A percentile compares a stretch with the other conserved stretches of the same genome.
phyloP scores from a whole-genome alignment of 2,888 invertebrate species.

The Eristalis arbustorum region DNA sequence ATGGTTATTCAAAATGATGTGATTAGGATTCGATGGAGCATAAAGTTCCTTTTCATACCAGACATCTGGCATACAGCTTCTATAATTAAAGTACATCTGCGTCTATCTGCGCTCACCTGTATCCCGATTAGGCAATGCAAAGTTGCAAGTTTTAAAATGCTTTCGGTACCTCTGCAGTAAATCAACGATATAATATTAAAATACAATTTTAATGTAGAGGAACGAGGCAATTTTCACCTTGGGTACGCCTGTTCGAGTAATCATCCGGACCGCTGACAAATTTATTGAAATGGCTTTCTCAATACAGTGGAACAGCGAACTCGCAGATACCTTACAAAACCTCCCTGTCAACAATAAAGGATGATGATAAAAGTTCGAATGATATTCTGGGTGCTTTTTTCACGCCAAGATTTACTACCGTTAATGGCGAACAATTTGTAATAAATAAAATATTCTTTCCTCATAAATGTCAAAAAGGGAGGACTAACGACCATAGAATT shows the following conservation, averaged over 20 bases:
- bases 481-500: conserved; percentile 58
- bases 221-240: conserved; percentile 70
- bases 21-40: conserved; percentile 69
- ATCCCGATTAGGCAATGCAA: conserved; percentile 14
- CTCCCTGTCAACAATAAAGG: conserved; percentile 66
- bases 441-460: conserved; percentile 71
- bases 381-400: conserved; percentile 42
- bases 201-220: conserved; percentile 65
- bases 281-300: conserved; percentile 69
- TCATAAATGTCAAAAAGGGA: conserved; percentile 68
- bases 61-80: conserved; percentile 43
- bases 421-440: conserved; percentile 70
- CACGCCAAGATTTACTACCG: conserved; percentile 59
- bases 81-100: conserved; percentile 43
- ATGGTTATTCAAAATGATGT: conserved; percentile 63
- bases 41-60: conserved; percentile 33
- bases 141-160: conserved; percentile 39
- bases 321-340: conserved; percentile 26
- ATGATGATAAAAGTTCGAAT: conserved; percentile 70
- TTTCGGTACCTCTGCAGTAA: conserved; percentile 29
- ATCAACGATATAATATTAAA: conserved; percentile 63
- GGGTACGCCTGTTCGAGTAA: conserved; percentile 63
- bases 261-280: conserved; percentile 65
- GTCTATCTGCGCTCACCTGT: conserved; percentile 22
- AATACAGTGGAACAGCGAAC: conserved; percentile 40